Conservation (phyloP, 64 coral and sea anemone species). For the Montipora sp. region DNA sequence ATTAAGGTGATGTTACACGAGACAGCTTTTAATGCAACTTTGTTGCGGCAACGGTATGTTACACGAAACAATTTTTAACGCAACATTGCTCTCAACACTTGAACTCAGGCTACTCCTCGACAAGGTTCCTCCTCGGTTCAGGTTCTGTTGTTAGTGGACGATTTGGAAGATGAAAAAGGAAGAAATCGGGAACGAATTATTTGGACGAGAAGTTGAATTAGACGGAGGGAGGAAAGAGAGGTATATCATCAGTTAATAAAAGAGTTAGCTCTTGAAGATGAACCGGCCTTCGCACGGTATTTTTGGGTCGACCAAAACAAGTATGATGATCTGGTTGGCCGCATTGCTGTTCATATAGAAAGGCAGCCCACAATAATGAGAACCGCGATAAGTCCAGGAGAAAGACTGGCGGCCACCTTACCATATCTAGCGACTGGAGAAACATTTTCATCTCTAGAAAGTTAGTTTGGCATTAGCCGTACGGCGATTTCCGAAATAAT, state of each 20-base stretch:
- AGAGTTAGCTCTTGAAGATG: slow-evolving; percentile 4
- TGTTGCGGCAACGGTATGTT: too few relatives aligned
- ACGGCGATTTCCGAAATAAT: not conserved
- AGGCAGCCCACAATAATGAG: too few relatives aligned
- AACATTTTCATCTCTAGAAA: slow-evolving; percentile 13
- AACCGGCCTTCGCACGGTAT: not conserved
- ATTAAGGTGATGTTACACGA: too few relatives aligned
- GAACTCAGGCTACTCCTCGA: too few relatives aligned
- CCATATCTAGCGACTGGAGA: not conserved
- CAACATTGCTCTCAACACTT: too few relatives aligned
- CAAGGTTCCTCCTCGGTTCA: too few relatives aligned
- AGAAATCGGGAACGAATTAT: too few relatives aligned
- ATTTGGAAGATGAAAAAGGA: too few relatives aligned
- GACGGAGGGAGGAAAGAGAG: too few relatives aligned
- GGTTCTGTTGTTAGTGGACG: not conserved
- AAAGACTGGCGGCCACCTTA: not conserved
- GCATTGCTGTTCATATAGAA: not conserved
- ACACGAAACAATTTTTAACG: too few relatives aligned
- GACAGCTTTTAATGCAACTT: too few relatives aligned
- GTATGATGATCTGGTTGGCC: not conserved
- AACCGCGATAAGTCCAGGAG: not conserved
- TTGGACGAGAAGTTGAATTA: too few relatives aligned
- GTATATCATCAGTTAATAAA: not conserved
- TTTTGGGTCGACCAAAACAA: not conserved
- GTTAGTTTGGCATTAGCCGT: not conserved